phyloP scores from a whole-genome alignment of 1,140 invertebrate species.

The Homalodisca vitripennis region DNA sequence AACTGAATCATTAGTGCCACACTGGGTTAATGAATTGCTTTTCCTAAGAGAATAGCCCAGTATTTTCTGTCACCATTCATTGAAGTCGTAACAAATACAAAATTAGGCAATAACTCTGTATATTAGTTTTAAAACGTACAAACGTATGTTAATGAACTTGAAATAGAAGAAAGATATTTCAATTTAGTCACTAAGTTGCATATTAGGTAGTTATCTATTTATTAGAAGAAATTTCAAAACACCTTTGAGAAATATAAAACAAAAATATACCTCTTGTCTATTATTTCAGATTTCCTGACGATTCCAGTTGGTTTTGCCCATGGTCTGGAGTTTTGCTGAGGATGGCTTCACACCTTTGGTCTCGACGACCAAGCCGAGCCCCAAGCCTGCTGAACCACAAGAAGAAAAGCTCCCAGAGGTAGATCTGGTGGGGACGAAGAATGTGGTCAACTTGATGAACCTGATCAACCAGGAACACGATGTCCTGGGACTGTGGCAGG shows the following conservation, averaged over 20 bases:
- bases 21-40: too few species aligned
- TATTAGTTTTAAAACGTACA: too few species aligned
- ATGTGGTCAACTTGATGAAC: constrained; percentile 44
- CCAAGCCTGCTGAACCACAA: not conserved
- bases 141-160: too few species aligned
- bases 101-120: too few species aligned
- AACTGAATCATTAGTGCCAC: too few species aligned
- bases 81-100: too few species aligned
- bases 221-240: too few species aligned
- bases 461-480: constrained; percentile 45
- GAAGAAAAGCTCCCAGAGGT: constrained; percentile 3
- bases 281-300: constrained; percentile 55
- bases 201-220: not conserved
- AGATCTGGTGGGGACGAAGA: constrained; percentile 20
- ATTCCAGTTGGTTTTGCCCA: constrained; percentile 62
- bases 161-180: constrained; percentile 56
- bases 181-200: constrained; percentile 18
- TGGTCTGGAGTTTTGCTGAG: constrained; percentile 56
- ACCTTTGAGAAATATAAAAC: too few species aligned
- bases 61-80: too few species aligned
- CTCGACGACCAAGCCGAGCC: not conserved
- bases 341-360: constrained; percentile 43
- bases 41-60: too few species aligned
- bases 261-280: too few species aligned
- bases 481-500: constrained; percentile 38